Base-by-base conservation (phyloP, 2,888 invertebrate species). In the Machimus rusticus region DNA sequence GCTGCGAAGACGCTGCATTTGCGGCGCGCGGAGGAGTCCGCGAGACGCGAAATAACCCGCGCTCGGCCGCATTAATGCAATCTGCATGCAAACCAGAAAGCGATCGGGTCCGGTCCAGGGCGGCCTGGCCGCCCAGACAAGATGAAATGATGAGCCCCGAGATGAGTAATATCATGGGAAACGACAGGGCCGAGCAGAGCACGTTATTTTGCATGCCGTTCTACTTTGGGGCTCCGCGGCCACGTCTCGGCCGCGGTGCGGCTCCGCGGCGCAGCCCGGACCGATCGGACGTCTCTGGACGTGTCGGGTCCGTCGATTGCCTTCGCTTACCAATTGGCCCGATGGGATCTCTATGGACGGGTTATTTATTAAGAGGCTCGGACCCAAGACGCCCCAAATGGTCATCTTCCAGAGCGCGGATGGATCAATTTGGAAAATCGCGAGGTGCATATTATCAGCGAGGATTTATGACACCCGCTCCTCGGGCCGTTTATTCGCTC, bases 291-390 rank as follows among this genome's bases (percentile, higher is more conserved):
- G 31, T 39, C 74, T 39, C 39, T 74, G 85, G 46, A 85, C 85
- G 85, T 85, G 89, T 89, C 88, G 88, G 89, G 77, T 87, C 86
- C 87, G 66, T 76, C 81, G 57, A 84, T 85, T 85, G 66, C 74
- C 74, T 82, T 87, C 87, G 87, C 87, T 85, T 89, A 87, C 88
- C 87, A 88, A 86, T 86, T 77, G 88, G 34, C 37, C 31, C 43
- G 85, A 89, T 89, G 85, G 88, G 89, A 89, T 89, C 89, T 88
- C 87, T 89, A 89, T 89, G 89, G 88, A 88, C 74, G 86, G 86
- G 86, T 77, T 87, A 89, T 90, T 89, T 90, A 90, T 89, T 89
- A 89, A 89, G 88, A 90, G 89, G 89, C 89, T 89, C 89, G 90
- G 89, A 89, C 88, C 23, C 5, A 66, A 23, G 89, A 90, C 90